Evolutionary conservation across 2,113 vertebrate species (phyloP).

Genomic region (Oreochromis spilurus): DNA sequence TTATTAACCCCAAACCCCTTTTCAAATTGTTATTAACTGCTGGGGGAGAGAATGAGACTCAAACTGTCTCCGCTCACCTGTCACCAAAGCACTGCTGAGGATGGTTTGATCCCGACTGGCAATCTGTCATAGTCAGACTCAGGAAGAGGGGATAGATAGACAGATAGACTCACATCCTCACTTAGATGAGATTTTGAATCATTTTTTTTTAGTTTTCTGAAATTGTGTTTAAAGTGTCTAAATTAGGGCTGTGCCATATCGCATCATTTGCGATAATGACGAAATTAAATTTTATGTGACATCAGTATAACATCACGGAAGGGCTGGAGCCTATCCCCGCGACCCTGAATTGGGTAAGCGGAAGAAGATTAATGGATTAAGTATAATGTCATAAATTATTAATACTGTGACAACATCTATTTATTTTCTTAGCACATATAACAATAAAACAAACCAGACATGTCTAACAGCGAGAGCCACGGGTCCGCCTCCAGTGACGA

Average conservation of each 20-base stretch:
- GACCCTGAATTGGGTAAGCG: neutral
- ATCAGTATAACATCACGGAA: neutral
- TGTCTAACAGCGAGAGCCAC: neutral
- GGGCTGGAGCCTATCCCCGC: neutral
- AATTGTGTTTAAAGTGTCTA: neutral
- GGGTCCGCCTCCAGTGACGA: neutral
- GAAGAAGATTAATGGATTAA: neutral
- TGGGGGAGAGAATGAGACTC: constrained; percentile 56
- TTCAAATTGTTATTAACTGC: constrained; percentile 73
- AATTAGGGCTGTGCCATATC: neutral
- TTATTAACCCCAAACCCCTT: constrained; percentile 73
- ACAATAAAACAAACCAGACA: neutral
- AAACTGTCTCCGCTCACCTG: constrained; percentile 70
- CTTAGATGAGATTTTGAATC: neutral
- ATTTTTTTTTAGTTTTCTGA: neutral
- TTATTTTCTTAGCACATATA: neutral
- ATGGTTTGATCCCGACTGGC: constrained; percentile 46
- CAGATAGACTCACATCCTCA: neutral
- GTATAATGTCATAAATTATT: neutral
- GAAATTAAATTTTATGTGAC: neutral
- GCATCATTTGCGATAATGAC: accelerated
- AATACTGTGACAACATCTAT: neutral
- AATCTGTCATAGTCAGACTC: constrained; percentile 68
- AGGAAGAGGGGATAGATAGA: neutral
- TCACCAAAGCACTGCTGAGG: constrained; percentile 43